These are phyloP conservation scores for Unio delphinus DNA, from an alignment of 2,888 invertebrate genomes.

Conservation along the genomic window DNA sequence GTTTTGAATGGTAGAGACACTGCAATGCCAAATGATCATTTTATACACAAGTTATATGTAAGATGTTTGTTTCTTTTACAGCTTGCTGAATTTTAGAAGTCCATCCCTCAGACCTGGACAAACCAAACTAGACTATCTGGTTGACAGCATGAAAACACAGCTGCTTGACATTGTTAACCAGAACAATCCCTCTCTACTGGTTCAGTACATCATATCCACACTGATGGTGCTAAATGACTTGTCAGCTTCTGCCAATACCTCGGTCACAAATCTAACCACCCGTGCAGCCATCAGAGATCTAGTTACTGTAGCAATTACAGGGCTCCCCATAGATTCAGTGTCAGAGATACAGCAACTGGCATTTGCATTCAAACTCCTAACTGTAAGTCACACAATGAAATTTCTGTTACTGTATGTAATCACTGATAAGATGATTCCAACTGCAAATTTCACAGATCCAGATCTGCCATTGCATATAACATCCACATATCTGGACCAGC, in stretches of 20 bases:
- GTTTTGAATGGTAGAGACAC: no score
- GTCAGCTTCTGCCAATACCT: slow-evolving; percentile 21
- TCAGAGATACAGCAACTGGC: slow-evolving; percentile 49
- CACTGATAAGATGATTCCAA: no score
- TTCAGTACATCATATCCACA: slow-evolving; percentile 51
- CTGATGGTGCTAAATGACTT: slow-evolving; percentile 49
- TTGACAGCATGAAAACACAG: slow-evolving; percentile 21
- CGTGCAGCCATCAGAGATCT: slow-evolving; percentile 46
- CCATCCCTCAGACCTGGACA: slow-evolving; percentile 13
- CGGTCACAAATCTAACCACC: slow-evolving; percentile 14
- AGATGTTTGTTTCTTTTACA: slow-evolving; percentile 13
- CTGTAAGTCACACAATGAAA: slow-evolving; percentile 34
- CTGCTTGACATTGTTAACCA: slow-evolving; percentile 41
- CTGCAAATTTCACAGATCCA: no score
- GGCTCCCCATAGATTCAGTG: slow-evolving; percentile 35
- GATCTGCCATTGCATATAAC: no score
- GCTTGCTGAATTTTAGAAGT: slow-evolving; percentile 25
- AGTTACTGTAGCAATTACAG: slow-evolving; percentile 34
- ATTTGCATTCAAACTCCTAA: slow-evolving; percentile 40
- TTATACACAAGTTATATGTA: no score
- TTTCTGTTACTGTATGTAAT: no score
- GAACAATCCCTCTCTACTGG: slow-evolving; percentile 43
- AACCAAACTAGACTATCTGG: slow-evolving; percentile 35
- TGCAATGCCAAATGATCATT: no score
- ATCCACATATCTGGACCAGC: no score